Percentiles rank a stretch among this genome's conserved stretches.
These are phyloP conservation scores for Siderastrea siderea DNA, from an alignment of 92 coral and sea anemone genomes.

Conservation along the genomic window DNA sequence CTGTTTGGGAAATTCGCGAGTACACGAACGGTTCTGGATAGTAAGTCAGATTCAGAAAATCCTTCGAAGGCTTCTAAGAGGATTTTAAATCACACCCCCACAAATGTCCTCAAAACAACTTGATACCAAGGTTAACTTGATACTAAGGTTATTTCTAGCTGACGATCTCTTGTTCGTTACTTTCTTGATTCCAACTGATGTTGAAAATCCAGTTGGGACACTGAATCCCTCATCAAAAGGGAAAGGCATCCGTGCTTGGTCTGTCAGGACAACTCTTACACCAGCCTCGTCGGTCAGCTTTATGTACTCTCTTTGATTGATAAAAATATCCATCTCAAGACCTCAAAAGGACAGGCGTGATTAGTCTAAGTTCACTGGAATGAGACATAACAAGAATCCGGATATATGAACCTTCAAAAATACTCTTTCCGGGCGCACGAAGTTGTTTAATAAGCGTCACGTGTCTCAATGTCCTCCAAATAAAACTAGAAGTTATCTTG, in stretches of 20 bases:
- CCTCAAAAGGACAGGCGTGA: conserved; percentile 46
- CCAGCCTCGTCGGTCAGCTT: conserved; percentile 81
- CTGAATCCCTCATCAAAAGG: conserved; percentile 93
- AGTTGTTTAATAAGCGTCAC: too few relatives aligned
- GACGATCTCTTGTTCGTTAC: conserved; percentile 12
- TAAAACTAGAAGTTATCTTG: too few relatives aligned
- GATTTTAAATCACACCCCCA: too few relatives aligned
- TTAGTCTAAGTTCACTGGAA: background rate
- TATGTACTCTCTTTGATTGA: conserved; percentile 75
- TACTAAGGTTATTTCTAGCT: background rate
- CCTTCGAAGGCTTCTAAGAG: too few relatives aligned
- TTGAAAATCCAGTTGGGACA: conserved; percentile 90
- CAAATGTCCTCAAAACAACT: background rate
- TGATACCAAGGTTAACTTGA: too few relatives aligned
- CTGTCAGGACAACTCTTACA: conserved; percentile 78
- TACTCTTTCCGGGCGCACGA: too few relatives aligned
- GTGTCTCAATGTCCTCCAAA: too few relatives aligned
- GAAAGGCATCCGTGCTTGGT: conserved; percentile 84
- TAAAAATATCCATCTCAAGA: conserved; percentile 66
- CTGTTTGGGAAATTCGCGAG: too few relatives aligned
- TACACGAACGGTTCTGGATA: too few relatives aligned
- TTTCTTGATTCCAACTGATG: conserved; percentile 83
- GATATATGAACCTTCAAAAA: too few relatives aligned
- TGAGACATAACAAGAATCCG: too few relatives aligned
- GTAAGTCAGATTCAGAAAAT: too few relatives aligned